Evolutionary conservation across 2,888 invertebrate genomes (phyloP).

Genomic region (Thymelicus acteon): DNA sequence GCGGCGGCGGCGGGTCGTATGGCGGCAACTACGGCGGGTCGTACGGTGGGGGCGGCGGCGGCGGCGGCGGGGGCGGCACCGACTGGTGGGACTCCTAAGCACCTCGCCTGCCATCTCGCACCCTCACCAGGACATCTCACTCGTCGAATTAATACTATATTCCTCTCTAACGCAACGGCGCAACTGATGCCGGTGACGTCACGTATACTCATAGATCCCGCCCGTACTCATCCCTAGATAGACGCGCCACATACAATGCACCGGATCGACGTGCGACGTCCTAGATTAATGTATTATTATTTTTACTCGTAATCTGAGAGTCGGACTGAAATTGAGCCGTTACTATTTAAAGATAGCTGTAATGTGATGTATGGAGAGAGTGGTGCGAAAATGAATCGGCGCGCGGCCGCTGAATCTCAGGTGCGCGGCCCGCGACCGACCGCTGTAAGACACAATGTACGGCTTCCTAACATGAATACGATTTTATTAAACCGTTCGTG

Average conservation of each 20-base stretch:
- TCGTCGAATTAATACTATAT: conserved; percentile 25
- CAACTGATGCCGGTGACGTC: conserved; percentile 12
- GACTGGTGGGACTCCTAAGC: conserved; percentile 82
- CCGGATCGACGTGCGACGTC: conserved; percentile 49
- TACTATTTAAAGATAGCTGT: conserved; percentile 41
- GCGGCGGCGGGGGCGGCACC: conserved; percentile 73
- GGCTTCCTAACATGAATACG: conserved; percentile 27
- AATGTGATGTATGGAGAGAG: conserved; percentile 45
- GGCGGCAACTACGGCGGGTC: conserved; percentile 79
- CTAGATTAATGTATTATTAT: conserved; percentile 39
- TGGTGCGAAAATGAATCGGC: conserved; percentile 53
- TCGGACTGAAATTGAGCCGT: conserved; percentile 75
- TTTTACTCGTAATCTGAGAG: conserved; percentile 58
- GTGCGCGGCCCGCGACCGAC: conserved; percentile 57
- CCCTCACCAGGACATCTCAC: conserved; percentile 25
- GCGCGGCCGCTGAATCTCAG: conserved; percentile 76
- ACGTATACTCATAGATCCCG: conserved; percentile 28
- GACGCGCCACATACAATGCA: conserved; percentile 36
- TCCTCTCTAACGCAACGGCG: conserved; percentile 19
- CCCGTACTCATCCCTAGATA: conserved; percentile 23
- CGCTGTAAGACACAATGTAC: conserved; percentile 13
- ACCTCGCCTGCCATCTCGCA: conserved; percentile 42
- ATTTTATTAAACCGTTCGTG: conserved; percentile 23
- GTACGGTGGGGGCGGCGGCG: conserved; percentile 78
- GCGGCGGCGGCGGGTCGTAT: conserved; percentile 73